Base-by-base conservation (phyloP, 2,888 invertebrate genomes). In the Cantharis nigra region DNA sequence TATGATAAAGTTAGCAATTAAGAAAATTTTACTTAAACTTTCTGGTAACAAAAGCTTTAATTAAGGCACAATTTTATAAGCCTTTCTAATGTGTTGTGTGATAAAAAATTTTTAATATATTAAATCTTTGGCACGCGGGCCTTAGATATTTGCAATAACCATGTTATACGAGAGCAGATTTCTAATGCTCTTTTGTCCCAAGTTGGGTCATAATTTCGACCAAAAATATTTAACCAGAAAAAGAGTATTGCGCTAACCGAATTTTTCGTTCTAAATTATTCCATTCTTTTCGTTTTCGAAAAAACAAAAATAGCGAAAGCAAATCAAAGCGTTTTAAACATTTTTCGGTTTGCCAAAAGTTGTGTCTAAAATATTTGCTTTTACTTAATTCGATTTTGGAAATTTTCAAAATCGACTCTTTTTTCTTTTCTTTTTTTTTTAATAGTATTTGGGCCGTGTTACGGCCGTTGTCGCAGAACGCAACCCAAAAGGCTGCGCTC, bases 31-130 rank as follows among this genome's bases (percentile, higher is more conserved):
- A 70, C 69, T 49, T 26, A 71, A 71, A 75, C 67, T 63, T 75
- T 74, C 33, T 63, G 76, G 76, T 76, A 76, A 76, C 71, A 71
- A 76, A 63, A 76, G 76, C 76, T 76, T 76, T 76, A 76, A 76
- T 72, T 69, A 72, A 26, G 76, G 64, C 67, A 63, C 69, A 71
- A 67, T 64, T 49, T 65, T 69, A 71, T 65, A 69, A 71, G 71
- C 67, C 67, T 75, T 75, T 64, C 16, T 23, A 72, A 67, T 70
- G 74, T 65, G 67, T 70, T 65, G 67, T 62, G 71, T 65, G 75
- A 71, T 71, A 71, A 33, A 49, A 26, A 69, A 30, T 63, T 26
- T 65, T 71, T 63, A 69, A 70, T 23, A 62, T n/a, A 72, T 70
- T 70, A 18, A 63, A 69, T 63, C 69, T 49, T 16, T 69, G 69